A percentile compares a stretch with the other conserved stretches of the same genome.
Conservation (phyloP, 2,797 vertebrate genomes). For the Cyprinodon diabolis region DNA sequence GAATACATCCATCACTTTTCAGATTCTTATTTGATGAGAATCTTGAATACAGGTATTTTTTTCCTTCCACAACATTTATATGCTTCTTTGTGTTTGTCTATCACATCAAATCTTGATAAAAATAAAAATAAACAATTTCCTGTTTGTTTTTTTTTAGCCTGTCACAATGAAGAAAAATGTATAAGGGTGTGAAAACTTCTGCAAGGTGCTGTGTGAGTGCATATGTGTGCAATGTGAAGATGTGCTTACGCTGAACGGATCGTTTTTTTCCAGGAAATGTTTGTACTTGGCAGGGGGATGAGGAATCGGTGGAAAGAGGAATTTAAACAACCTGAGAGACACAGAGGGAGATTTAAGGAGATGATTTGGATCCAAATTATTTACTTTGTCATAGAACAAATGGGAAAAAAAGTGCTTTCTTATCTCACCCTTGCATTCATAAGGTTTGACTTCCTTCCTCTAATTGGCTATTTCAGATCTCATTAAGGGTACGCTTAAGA, state of each 20-base stretch:
- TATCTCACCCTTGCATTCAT: neutral
- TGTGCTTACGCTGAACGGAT: constrained; percentile 44
- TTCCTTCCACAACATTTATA: no score
- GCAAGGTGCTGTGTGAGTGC: neutral
- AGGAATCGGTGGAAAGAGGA: constrained; percentile 71
- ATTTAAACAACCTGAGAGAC: constrained; percentile 54
- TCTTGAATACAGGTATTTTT: no score
- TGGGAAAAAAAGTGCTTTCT: neutral
- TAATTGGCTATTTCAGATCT: neutral
- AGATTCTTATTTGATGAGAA: no score
- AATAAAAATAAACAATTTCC: no score
- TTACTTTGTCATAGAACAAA: neutral
- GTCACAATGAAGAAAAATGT: neutral
- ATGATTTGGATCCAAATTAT: neutral
- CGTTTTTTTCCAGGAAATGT: constrained; percentile 52
- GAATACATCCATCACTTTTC: no score
- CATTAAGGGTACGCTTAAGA: neutral
- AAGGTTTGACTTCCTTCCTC: neutral
- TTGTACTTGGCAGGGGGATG: constrained; percentile 58
- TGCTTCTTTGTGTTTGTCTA: no score
- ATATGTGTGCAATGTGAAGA: neutral
- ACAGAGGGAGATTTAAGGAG: neutral
- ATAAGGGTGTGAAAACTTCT: neutral
- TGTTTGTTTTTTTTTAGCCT: no score
- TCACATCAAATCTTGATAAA: no score